Percentiles rank a stretch among this genome's conserved stretches.
phyloP scores from a whole-genome alignment of 2,797 vertebrate species.

The Microctenopoma steveboyesi region DNA sequence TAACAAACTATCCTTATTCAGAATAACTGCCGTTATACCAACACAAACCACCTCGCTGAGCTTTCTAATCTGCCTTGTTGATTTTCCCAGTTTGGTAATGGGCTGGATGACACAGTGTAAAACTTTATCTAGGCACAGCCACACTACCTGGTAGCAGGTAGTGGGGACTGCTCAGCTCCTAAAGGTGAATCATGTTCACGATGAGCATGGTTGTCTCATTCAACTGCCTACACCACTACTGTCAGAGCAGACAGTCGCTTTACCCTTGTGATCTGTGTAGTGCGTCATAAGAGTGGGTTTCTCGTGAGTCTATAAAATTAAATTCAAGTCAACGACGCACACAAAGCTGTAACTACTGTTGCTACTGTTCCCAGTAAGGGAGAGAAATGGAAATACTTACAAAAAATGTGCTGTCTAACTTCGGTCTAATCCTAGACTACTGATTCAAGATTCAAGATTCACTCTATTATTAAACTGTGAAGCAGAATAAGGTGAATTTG shows the following conservation, averaged over 20 bases:
- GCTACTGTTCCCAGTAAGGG: not conserved
- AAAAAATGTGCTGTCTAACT: not conserved
- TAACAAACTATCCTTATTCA: conserved; percentile 21
- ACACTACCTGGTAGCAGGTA: conserved; percentile 7
- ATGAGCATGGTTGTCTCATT: conserved; percentile 37
- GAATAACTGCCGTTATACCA: conserved; percentile 22
- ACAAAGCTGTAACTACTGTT: not conserved
- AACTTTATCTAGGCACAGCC: conserved; percentile 1
- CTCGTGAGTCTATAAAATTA: conserved; percentile 19
- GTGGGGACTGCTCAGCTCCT: conserved; percentile 27
- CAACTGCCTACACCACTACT: conserved; percentile 44
- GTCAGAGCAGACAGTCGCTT: conserved; percentile 44
- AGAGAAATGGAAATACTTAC: not conserved
- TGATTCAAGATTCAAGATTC: not conserved
- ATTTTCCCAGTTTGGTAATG: not conserved
- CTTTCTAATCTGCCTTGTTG: conserved; percentile 16
- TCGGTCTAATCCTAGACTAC: not conserved
- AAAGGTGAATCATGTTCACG: conserved; percentile 63
- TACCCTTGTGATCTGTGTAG: conserved; percentile 24
- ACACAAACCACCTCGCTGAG: conserved; percentile 21
- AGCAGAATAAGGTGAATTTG: not conserved
- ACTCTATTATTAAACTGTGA: not conserved
- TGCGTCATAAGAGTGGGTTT: conserved; percentile 43
- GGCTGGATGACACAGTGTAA: not conserved
- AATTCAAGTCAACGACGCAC: conserved; percentile 5